A percentile compares a stretch with the other conserved stretches of the same genome.
These are phyloP conservation scores for Yasuhikotakia modesta DNA, from an alignment of 2,797 vertebrate genomes.

Conservation along the genomic window DNA sequence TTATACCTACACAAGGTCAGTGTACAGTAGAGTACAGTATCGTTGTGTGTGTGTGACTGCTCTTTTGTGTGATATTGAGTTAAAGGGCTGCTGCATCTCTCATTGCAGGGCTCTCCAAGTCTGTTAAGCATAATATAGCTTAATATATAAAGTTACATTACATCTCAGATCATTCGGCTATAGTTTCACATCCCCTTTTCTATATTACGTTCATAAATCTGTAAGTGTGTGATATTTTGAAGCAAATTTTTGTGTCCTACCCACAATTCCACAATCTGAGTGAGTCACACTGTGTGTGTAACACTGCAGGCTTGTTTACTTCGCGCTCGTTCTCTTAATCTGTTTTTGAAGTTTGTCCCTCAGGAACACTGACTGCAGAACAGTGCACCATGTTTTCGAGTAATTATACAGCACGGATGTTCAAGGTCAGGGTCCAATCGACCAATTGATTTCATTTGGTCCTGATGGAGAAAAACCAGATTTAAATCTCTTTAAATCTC, in stretches of 20 bases:
- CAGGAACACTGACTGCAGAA: constrained; percentile 23
- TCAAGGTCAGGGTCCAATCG: constrained; percentile 76
- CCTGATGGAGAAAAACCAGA: constrained; percentile 71
- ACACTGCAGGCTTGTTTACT: constrained; percentile 11
- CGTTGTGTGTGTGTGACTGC: too few relatives aligned
- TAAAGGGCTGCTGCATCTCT: too few relatives aligned
- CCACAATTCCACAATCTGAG: background rate
- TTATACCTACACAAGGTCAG: too few relatives aligned
- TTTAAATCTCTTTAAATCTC: constrained; percentile 69
- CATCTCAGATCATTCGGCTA: too few relatives aligned
- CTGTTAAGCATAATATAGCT: too few relatives aligned
- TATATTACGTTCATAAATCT: background rate
- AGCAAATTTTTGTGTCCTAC: background rate
- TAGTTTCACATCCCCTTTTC: background rate
- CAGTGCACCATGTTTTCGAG: constrained; percentile 56
- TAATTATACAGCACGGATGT: constrained; percentile 69
- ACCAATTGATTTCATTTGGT: constrained; percentile 70
- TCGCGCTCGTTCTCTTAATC: constrained; percentile 12
- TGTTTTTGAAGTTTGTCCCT: constrained; percentile 14
- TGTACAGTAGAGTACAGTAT: too few relatives aligned
- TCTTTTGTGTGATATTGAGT: too few relatives aligned
- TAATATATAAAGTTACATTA: too few relatives aligned
- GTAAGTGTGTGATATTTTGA: background rate
- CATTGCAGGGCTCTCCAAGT: too few relatives aligned
- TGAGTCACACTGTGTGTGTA: background rate